Evolutionary conservation across 2,797 vertebrate species (phyloP).

Genomic region (Arctocebus calabarensis): DNA sequence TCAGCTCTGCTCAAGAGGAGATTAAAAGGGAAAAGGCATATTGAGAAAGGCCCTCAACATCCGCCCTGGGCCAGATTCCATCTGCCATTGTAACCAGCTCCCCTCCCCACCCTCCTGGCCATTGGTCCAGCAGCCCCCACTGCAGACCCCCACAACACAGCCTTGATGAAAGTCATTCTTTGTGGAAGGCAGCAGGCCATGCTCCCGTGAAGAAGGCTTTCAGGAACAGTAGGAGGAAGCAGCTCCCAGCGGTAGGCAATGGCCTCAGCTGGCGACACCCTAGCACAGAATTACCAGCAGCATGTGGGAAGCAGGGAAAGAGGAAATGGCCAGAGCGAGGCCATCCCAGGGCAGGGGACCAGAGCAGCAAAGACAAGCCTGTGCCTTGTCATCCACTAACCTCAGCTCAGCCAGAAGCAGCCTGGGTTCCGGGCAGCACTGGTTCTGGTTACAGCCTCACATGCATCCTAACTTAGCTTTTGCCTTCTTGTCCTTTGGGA

Average conservation of each 20-base stretch:
- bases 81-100: slow-evolving; percentile 54
- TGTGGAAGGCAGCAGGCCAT: slow-evolving; percentile 17
- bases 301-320: slow-evolving; percentile 22
- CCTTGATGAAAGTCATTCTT: slow-evolving; percentile 63
- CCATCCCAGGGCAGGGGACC: slow-evolving; percentile 18
- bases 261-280: slow-evolving; percentile 38
- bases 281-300: slow-evolving; percentile 51
- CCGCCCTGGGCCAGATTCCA: slow-evolving; percentile 51
- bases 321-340: slow-evolving; percentile 60
- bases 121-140: not conserved
- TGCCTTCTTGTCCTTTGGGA: slow-evolving; percentile 45
- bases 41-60: slow-evolving; percentile 71
- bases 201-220: slow-evolving; percentile 53
- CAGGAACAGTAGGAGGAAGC: slow-evolving; percentile 64
- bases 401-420: not conserved
- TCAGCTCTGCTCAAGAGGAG: slow-evolving; percentile 73
- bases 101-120: not conserved
- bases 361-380: not conserved
- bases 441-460: not conserved
- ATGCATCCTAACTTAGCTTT: slow-evolving; percentile 35
- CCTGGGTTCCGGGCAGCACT: not conserved
- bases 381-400: not conserved
- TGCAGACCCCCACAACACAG: not conserved
- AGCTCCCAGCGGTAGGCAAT: slow-evolving; percentile 23
- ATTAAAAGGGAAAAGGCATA: slow-evolving; percentile 76